phyloP scores from a whole-genome alignment of 2,888 invertebrate genomes.

The Luperina nickerlii region DNA sequence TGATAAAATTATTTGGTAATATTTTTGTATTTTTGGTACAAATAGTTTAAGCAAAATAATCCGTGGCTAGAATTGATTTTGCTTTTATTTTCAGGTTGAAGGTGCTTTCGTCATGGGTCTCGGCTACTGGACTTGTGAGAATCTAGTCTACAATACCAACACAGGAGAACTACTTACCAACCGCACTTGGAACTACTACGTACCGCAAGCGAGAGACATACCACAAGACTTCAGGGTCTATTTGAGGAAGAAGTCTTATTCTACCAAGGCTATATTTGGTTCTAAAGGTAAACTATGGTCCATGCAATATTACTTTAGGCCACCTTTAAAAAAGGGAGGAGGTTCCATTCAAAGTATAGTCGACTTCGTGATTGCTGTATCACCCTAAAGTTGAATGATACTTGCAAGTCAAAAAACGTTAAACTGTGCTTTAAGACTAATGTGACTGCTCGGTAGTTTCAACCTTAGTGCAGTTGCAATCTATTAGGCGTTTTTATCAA shows the following conservation, averaged over 20 bases:
- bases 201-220: slow-evolving; percentile 93
- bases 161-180: slow-evolving; percentile 93
- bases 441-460: too few relatives aligned
- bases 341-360: too few relatives aligned
- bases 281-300: slow-evolving; percentile 59
- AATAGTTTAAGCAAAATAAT: not conserved
- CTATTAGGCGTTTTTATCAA: too few relatives aligned
- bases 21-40: not conserved
- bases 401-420: too few relatives aligned
- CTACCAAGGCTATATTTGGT: slow-evolving; percentile 90
- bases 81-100: slow-evolving; percentile 84
- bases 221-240: slow-evolving; percentile 93
- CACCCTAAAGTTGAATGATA: too few relatives aligned
- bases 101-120: slow-evolving; percentile 93
- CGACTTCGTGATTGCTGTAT: too few relatives aligned
- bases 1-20: not conserved
- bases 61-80: not conserved
- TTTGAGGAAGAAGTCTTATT: slow-evolving; percentile 91
- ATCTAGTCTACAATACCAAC: slow-evolving; percentile 90
- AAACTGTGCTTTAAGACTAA: too few relatives aligned
- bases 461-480: too few relatives aligned
- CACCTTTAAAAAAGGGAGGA: too few relatives aligned
- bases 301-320: too few relatives aligned
- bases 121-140: slow-evolving; percentile 93
- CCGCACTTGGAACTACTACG: slow-evolving; percentile 94